A percentile compares a stretch with the other conserved stretches of the same genome.
Evolutionary conservation across 1,140 invertebrate genomes (phyloP).

Genomic region (Bombus pascuorum): DNA sequence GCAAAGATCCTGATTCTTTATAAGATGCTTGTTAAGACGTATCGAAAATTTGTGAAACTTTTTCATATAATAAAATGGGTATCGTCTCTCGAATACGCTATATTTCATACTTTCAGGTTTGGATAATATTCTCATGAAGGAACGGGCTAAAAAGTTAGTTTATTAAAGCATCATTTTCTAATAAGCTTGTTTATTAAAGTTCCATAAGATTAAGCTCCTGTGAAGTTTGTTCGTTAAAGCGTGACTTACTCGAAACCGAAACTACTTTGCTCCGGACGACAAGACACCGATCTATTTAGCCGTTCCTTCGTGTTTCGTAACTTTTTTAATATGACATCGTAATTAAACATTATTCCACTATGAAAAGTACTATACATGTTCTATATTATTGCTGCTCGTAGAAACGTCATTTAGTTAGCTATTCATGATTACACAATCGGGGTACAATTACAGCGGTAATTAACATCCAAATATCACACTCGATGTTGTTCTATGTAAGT

Average conservation of each 20-base stretch:
- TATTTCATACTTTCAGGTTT: not conserved
- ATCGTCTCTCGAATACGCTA: not conserved
- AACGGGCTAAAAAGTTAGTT: not conserved
- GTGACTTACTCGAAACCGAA: conserved; percentile 34
- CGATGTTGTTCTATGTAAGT: not conserved
- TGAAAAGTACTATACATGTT: not conserved
- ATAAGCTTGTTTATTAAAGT: conserved; percentile 38
- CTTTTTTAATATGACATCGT: conserved; percentile 5
- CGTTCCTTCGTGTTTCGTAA: not conserved
- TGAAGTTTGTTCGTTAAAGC: conserved; percentile 37
- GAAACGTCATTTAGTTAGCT: not conserved
- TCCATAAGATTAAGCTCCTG: conserved; percentile 13
- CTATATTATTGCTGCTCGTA: not conserved
- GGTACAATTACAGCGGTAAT: not conserved
- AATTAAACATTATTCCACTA: not conserved
- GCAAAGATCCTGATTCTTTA: not conserved
- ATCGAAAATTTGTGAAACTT: not conserved
- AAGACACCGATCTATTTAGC: conserved; percentile 1
- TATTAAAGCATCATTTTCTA: conserved; percentile 22
- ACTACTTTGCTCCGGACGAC: not conserved
- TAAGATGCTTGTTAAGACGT: not conserved
- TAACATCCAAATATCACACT: not conserved
- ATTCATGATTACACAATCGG: not conserved
- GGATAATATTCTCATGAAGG: not conserved
- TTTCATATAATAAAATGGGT: accelerated